Base-by-base conservation (phyloP, 53 echinoderm and acorn worm genomes). In the Zoroaster sp. region DNA sequence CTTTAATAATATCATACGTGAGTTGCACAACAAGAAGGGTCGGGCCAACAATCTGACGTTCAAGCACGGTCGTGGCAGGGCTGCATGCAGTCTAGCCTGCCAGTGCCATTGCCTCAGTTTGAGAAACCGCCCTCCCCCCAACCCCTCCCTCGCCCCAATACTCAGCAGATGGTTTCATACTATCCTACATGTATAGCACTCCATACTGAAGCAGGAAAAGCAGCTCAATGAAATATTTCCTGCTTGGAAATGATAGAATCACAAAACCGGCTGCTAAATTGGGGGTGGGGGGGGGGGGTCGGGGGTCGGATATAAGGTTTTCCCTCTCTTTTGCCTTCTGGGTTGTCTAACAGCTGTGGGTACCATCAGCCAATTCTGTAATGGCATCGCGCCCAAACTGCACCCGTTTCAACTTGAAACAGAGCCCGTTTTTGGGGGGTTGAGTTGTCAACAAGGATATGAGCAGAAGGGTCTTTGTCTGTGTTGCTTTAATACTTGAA, bases 241-340 rank as follows among this genome's bases (percentile, higher is more conserved):
- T 85, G 85, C 69, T 51, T 49, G 70, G 85, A 70, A 70, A 70
- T 71, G 85, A 70, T 85, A 85, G 70, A 85, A 85, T 85, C 85
- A 85, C 85, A 69, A 70, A 69, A 85, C 69, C 85, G 25, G 85
- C 85, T 85, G 85, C 69, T 85, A 47, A 14, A 47, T 10, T 8
- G 49, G 49, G 49, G 49, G 14, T 10, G 49, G 49, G 49, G 14
- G 49, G 49, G 49, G 14, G 49, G 38, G 65, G n/a, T 18, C 35
- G 15, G 37, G 71, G 71, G 11, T 11, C 35, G 31, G 15, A 65
- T 7, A 17, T 14, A 71, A 18, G 71, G 69, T 69, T 31, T 69
- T 17, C 8, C 8, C 8, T 14, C 8, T 47, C 15, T 37, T 37
- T 18, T 36, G 6, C 20, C 37, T 35, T 6, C 8, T 36, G 38